These are phyloP conservation scores for Cololabis saira DNA, from an alignment of 2,113 vertebrate genomes.

Conservation along the genomic window DNA sequence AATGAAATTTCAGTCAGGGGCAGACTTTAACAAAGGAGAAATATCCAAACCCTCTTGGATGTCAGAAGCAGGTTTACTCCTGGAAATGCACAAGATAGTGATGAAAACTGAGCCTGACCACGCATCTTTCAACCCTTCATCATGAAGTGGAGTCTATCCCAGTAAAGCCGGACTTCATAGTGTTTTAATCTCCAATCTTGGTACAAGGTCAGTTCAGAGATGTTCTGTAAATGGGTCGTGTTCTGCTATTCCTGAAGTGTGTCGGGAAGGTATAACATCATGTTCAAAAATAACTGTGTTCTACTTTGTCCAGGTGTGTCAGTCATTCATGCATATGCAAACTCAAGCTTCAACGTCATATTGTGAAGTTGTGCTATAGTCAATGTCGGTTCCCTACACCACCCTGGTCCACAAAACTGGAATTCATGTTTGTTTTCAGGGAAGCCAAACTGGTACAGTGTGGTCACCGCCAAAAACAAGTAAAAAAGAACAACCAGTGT, in stretches of 20 bases:
- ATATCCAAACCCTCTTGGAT: constrained; percentile 24
- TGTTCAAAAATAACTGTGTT: constrained; percentile 52
- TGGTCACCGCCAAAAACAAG: too few relatives aligned
- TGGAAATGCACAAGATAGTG: background rate
- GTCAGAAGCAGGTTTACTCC: constrained; percentile 22
- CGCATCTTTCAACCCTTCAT: background rate
- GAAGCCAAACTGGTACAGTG: too few relatives aligned
- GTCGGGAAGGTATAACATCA: constrained; percentile 39
- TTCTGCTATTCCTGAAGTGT: constrained; percentile 55
- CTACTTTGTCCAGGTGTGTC: constrained; percentile 55
- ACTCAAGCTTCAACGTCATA: background rate
- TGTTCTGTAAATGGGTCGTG: constrained; percentile 51
- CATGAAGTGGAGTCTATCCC: background rate
- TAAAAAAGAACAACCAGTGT: too few relatives aligned
- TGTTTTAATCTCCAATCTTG: constrained; percentile 5
- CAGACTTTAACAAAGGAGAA: constrained; percentile 14
- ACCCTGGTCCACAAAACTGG: too few relatives aligned
- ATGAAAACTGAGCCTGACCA: constrained; percentile 19
- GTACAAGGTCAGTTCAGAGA: background rate
- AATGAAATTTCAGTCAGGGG: constrained; percentile 15
- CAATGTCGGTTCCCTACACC: too few relatives aligned
- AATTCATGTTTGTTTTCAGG: too few relatives aligned
- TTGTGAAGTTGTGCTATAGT: too few relatives aligned
- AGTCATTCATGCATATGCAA: constrained; percentile 18
- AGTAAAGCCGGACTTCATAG: constrained; percentile 22